A percentile compares a stretch with the other conserved stretches of the same genome.
Conservation (phyloP, 1,140 invertebrate genomes). For the Achatina immaculata region DNA sequence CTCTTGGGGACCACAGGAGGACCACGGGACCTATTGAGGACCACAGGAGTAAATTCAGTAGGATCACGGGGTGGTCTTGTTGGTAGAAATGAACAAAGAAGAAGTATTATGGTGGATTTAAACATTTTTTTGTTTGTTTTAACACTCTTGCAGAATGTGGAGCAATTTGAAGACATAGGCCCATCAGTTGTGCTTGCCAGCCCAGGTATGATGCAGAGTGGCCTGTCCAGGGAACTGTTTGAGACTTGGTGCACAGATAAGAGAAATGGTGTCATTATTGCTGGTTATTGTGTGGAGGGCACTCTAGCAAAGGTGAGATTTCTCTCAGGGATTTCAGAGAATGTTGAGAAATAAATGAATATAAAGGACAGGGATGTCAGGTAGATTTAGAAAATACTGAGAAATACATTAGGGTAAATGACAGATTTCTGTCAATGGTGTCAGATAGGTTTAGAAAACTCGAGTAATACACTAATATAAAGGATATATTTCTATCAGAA, state of each 20-base stretch:
- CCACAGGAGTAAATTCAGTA: no score
- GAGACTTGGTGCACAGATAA: constrained; percentile 98
- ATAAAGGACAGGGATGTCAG: no score
- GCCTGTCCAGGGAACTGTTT: constrained; percentile 96
- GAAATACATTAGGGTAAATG: no score
- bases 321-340: background rate
- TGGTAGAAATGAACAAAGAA: no score
- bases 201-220: constrained; percentile 99
- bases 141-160: constrained; percentile 83
- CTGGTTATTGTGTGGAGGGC: constrained; percentile 99
- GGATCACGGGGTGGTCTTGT: no score
- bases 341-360: background rate
- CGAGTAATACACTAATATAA: no score
- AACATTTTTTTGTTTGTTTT: background rate
- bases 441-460: no score
- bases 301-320: constrained; percentile 88
- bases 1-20: no score
- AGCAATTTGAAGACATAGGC: constrained; percentile 99
- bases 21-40: no score
- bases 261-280: constrained; percentile 98
- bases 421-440: no score
- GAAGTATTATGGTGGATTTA: background rate
- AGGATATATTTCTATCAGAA: no score
- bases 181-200: constrained; percentile 99
- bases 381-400: no score